Conservation (phyloP, 2,113 vertebrate species). For the Seriola quinqueradiata region DNA sequence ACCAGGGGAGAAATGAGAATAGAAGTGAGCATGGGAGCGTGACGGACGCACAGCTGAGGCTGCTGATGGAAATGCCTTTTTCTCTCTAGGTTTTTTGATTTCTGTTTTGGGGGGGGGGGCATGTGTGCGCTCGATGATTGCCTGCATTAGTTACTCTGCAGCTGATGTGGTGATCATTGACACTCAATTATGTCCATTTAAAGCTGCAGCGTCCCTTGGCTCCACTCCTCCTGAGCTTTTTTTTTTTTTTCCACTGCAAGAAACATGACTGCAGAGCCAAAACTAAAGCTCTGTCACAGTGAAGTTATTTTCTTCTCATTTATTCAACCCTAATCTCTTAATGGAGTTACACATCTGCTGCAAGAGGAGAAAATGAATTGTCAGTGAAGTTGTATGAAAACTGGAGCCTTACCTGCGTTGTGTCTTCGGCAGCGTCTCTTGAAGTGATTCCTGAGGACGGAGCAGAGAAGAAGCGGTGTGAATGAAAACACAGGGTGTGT, state of each 20-base stretch:
- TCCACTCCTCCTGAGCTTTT: background rate
- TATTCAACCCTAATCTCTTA: too few species aligned
- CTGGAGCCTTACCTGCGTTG: slow-evolving; percentile 14
- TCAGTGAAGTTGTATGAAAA: background rate
- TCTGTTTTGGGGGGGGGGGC: slow-evolving; percentile 16
- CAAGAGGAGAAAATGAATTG: too few species aligned
- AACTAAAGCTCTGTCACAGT: background rate
- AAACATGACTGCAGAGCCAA: background rate
- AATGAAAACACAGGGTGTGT: slow-evolving; percentile 37
- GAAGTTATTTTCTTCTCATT: slow-evolving; percentile 18
- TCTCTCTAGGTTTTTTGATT: slow-evolving; percentile 23
- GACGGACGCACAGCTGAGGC: slow-evolving; percentile 83
- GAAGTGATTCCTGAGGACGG: slow-evolving; percentile 46
- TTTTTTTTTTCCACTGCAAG: background rate
- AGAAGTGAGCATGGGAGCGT: slow-evolving; percentile 80
- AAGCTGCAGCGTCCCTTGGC: slow-evolving; percentile 61
- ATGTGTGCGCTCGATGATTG: slow-evolving; percentile 41
- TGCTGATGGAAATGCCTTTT: slow-evolving; percentile 53
- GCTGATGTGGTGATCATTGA: slow-evolving; percentile 69
- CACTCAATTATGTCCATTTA: slow-evolving; percentile 68
- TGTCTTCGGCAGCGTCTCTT: slow-evolving; percentile 12
- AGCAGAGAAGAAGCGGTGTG: background rate
- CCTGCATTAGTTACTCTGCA: slow-evolving; percentile 58
- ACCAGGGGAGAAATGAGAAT: slow-evolving; percentile 69
- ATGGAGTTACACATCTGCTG: too few species aligned